Evolutionary conservation across 2,888 invertebrate genomes (phyloP), one percentile per base, ranked within the genome.

Genomic region (Archips crataeganus): DNA sequence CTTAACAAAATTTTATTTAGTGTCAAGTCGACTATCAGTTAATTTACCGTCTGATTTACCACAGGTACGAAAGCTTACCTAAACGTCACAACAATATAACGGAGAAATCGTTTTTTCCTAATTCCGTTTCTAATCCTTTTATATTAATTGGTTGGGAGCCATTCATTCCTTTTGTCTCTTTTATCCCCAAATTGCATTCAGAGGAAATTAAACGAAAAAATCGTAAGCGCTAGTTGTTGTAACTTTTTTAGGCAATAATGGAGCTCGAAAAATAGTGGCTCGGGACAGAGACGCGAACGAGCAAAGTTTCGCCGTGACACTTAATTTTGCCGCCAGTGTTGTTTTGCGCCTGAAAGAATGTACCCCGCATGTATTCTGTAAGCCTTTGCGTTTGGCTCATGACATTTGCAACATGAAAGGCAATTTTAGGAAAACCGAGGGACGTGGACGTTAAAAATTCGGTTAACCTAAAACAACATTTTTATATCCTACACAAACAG

Each of bases 131-230:
- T 13, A 51, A 64, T 59, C 73, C 69, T 15, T 49, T 68, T 51
- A 68, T 69, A 70, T 74, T 74, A 65, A 70, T 74, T 45, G 74
- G 51, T 54, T 60, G 64, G 61, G 34, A 69, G 59, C 59, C 23
- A 63, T 73, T 42, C 69, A 51, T 65, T 74, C 65, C 59, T 65
- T 67, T 74, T 74, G 65, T 76, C 78, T 79, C 77, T 82, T 81
- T 84, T 82, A 80, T 75, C 76, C 75, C 76, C 75, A 80, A 84
- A 84, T 83, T 81, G 81, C 81, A 83, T 85, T 84, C 79, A 78
- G 79, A 79, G 77, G 78, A 83, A 89, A 85, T 87, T 85, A 84
- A 88, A 85, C 79, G 81, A 75, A 81, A 82, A 85, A 83, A 83
- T 81, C 71, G 73, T 74, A 69, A 76, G 77, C 78, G 76, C 78